A percentile compares a stretch with the other conserved stretches of the same genome.
phyloP scores from a whole-genome alignment of 2,888 invertebrate genomes.

The Physocephala rufipes region DNA sequence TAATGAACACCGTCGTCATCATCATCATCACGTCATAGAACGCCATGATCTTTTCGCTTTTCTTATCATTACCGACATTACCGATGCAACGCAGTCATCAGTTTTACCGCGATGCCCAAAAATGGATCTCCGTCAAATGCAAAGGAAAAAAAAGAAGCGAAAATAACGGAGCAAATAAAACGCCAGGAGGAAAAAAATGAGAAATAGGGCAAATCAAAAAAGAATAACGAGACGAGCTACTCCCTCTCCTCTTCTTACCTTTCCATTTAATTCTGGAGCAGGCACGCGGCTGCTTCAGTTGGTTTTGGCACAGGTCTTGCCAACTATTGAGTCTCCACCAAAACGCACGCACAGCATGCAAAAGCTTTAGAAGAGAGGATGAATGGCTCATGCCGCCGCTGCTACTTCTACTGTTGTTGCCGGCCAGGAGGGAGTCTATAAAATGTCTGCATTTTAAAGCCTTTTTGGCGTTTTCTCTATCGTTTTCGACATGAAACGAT shows the following conservation, averaged over 20 bases:
- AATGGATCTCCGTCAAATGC: slow-evolving; percentile 26
- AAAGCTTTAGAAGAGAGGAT: background rate
- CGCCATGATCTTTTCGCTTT: background rate
- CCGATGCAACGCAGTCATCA: slow-evolving; percentile 1
- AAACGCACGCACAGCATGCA: background rate
- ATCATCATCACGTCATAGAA: background rate
- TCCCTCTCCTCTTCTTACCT: no score
- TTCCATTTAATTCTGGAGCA: background rate
- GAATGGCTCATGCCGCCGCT: background rate
- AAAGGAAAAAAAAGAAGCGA: background rate
- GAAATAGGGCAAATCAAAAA: no score
- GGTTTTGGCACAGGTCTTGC: no score
- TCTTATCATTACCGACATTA: background rate
- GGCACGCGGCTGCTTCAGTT: slow-evolving; percentile 1
- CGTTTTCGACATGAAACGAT: slow-evolving; percentile 1
- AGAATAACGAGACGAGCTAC: no score
- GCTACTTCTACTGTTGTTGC: background rate
- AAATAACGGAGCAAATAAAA: background rate
- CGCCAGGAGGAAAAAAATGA: no score
- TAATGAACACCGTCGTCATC: slow-evolving; percentile 5
- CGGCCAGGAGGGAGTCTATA: background rate
- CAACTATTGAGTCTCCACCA: background rate
- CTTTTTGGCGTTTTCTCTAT: background rate
- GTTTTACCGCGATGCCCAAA: slow-evolving; percentile 21
- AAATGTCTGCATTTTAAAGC: slow-evolving; percentile 3